Conservation (phyloP, 2,113 vertebrate genomes). For the Siphamia tubifer region DNA sequence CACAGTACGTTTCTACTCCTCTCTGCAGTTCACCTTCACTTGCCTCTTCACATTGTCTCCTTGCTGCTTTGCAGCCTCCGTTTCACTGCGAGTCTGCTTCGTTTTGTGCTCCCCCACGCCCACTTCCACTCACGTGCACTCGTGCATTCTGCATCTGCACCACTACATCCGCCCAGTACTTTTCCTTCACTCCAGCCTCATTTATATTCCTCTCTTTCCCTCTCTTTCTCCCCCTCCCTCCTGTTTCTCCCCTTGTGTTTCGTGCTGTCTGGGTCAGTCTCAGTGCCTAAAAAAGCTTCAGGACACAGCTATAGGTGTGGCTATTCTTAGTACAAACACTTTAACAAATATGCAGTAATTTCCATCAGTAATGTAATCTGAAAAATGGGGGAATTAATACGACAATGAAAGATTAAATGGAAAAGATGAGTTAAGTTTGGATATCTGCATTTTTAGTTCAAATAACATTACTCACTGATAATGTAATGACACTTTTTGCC, state of each 20-base stretch:
- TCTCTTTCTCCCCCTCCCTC: conserved; percentile 1
- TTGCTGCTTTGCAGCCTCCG: conserved; percentile 23
- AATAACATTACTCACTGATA: background rate
- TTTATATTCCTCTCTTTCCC: conserved; percentile 66
- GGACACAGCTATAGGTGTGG: conserved; percentile 12
- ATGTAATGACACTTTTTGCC: background rate
- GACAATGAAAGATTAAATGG: too few species aligned
- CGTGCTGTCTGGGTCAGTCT: conserved; percentile 67
- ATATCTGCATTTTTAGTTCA: background rate
- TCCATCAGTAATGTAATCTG: background rate
- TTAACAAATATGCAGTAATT: conserved; percentile 12
- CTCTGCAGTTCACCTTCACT: conserved; percentile 64
- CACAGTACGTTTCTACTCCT: conserved; percentile 11
- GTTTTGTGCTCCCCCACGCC: conserved; percentile 17
- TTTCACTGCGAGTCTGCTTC: background rate
- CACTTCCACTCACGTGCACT: conserved; percentile 50
- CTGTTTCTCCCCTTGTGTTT: conserved; percentile 47
- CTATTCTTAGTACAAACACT: conserved; percentile 6
- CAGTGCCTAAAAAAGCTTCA: conserved; percentile 57
- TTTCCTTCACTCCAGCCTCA: conserved; percentile 74
- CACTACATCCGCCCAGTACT: conserved; percentile 71
- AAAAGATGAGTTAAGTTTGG: background rate
- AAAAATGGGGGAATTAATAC: background rate
- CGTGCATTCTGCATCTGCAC: conserved; percentile 68
- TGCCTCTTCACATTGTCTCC: conserved; percentile 33